phyloP scores from a whole-genome alignment of 2,888 invertebrate species.

The Doris montereyensis region DNA sequence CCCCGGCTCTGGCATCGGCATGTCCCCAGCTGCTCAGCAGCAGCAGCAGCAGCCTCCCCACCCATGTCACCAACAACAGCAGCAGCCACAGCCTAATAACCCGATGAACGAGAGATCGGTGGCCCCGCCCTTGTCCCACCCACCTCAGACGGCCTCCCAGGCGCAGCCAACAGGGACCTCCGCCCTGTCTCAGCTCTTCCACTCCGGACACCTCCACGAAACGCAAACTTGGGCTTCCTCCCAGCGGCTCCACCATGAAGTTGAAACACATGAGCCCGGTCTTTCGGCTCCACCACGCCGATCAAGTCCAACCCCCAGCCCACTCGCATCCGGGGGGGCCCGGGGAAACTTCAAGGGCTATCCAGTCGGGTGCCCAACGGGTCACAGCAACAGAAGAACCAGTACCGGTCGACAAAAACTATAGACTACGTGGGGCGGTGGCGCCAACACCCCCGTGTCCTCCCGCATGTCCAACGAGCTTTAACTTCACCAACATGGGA shows the following conservation, averaged over 20 bases:
- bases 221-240: conserved; percentile 30
- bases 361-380: background rate
- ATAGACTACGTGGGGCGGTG: conserved; percentile 40
- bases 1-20: conserved; percentile 38
- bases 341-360: background rate
- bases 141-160: conserved; percentile 9
- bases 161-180: conserved; percentile 35
- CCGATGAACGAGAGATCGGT: too few relatives aligned
- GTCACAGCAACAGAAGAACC: conserved; percentile 30
- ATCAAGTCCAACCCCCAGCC: conserved; percentile 11
- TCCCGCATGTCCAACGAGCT: conserved; percentile 17
- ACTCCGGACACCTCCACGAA: conserved; percentile 34
- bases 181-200: conserved; percentile 21
- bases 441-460: background rate
- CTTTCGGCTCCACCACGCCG: conserved; percentile 15
- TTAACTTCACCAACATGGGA: conserved; percentile 32
- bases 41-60: conserved; percentile 26
- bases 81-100: background rate
- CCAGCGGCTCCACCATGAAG: conserved; percentile 40
- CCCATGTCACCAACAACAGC: background rate
- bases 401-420: conserved; percentile 38
- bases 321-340: conserved; percentile 9
- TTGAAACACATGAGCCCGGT: conserved; percentile 43
- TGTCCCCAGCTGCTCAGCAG: conserved; percentile 40
- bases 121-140: background rate